phyloP scores from a whole-genome alignment of 2,113 vertebrate species.

The Buteo buteo region DNA sequence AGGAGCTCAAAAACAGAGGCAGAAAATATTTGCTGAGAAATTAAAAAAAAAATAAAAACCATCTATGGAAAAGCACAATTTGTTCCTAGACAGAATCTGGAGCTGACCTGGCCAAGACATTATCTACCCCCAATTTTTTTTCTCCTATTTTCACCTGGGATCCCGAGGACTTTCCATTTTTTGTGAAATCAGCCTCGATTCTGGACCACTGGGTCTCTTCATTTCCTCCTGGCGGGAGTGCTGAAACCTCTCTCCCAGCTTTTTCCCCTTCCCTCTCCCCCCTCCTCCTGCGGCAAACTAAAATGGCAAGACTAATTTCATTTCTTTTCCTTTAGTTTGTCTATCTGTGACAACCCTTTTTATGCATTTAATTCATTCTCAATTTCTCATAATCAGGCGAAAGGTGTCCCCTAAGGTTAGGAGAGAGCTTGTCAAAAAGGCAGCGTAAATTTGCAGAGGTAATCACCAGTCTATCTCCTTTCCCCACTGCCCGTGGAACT shows the following conservation, averaged over 20 bases:
- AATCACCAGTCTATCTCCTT: conserved; percentile 89
- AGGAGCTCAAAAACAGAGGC: not conserved
- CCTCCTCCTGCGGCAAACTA: conserved; percentile 76
- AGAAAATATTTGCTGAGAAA: not conserved
- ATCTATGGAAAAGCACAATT: not conserved
- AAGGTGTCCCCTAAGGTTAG: conserved; percentile 95
- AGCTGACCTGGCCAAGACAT: not conserved
- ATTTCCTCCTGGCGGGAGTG: not conserved
- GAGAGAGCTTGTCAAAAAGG: conserved; percentile 83
- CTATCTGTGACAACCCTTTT: conserved; percentile 88
- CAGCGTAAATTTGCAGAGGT: conserved; percentile 91
- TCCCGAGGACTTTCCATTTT: not conserved
- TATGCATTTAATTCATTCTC: conserved; percentile 99
- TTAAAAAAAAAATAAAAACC: fast-evolving
- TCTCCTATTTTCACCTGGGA: not conserved
- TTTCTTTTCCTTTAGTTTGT: conserved; percentile 85
- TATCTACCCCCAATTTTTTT: not conserved
- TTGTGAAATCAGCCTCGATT: not conserved
- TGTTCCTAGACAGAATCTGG: not conserved
- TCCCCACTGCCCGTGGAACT: conserved; percentile 78
- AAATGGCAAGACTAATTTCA: conserved; percentile 90
- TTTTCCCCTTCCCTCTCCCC: conserved; percentile 41
- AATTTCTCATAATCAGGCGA: conserved; percentile 96
- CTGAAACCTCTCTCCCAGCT: not conserved
- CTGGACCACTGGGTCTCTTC: not conserved